These are phyloP conservation scores for Lasioglossum calceatum DNA, from an alignment of 2,888 invertebrate genomes.

Conservation along the genomic window DNA sequence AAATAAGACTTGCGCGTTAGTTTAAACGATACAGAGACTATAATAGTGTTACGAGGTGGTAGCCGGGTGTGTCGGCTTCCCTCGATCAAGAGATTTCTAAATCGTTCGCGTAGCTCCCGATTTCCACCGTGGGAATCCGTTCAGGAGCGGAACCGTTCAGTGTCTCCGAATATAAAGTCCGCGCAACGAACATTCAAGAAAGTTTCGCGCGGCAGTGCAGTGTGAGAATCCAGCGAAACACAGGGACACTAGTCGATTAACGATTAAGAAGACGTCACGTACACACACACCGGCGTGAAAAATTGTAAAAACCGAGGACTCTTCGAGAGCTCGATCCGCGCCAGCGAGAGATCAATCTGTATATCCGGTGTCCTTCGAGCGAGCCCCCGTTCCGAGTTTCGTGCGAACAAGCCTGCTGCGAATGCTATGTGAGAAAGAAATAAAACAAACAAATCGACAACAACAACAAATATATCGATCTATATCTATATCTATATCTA, in stretches of 20 bases:
- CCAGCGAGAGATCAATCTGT: constrained; percentile 1
- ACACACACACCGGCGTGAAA: neutral
- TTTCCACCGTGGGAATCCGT: neutral
- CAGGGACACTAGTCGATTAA: neutral
- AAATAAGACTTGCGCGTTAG: constrained; percentile 2
- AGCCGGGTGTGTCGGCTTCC: neutral
- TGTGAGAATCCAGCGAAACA: neutral
- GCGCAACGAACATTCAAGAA: neutral
- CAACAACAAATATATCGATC: constrained; percentile 14
- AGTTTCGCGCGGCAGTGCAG: neutral
- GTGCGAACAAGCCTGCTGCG: constrained; percentile 25
- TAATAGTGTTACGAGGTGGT: neutral
- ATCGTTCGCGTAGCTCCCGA: neutral
- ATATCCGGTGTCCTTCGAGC: neutral
- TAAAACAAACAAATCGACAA: constrained; percentile 20
- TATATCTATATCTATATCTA: constrained; percentile 11
- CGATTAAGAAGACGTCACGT: neutral
- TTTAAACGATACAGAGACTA: constrained; percentile 10
- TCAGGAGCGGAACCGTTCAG: constrained; percentile 3
- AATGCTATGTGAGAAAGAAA: constrained; percentile 39
- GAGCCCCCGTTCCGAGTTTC: constrained; percentile 38
- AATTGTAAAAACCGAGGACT: neutral
- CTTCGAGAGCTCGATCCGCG: neutral
- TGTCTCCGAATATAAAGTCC: neutral
- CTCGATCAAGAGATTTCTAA: constrained; percentile 8